Base-by-base conservation (phyloP, 1,140 invertebrate species). In the Argopecten irradians region DNA sequence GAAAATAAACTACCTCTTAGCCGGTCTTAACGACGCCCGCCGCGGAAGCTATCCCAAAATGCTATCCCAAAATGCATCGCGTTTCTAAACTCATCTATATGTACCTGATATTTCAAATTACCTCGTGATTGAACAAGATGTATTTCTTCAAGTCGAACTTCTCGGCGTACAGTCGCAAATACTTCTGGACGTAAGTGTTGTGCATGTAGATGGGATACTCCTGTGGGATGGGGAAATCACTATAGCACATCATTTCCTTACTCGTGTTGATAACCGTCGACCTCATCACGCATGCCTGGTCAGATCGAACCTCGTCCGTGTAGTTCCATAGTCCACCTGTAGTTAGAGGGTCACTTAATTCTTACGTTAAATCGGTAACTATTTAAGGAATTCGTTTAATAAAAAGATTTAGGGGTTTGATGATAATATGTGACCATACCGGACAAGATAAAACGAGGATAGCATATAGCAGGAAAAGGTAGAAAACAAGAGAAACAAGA, bases 241-340 rank as follows among this genome's bases (percentile, higher is more conserved):
- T 96, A 92, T 95, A 96, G 13, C 95, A 93, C 95, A 96, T 96
- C 93, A 96, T 94, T 91, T 96, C 96, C 84, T 96, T 96, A 55
- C 95, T 96, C 0, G 96, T 96, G 91, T 96, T 96, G n/a, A 96
- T 95, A 16, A 96, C 93, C 5, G 95, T 96, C 5, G 93, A 95
- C 11, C 87, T 91, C 91, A 92, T 92, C 32, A 93, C 92, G 46
- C 90, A 90, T 8, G 89, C 88, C 55, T 91, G 91, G 14, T 92
- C 92, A 13, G 92, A 90, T 22, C n/a, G 84, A 7, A 89, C 85
- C 0, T 90, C 35, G 8, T 91, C 90, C 16, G 91, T 91, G 83
- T 91, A 93, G 11, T 83, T 39, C 95, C 95, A 87, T 91, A 96
- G 43, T 86, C 95, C 34, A 14, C 90, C 84, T 88, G 84, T 46